Percentiles rank a stretch among this genome's conserved stretches.
These are phyloP conservation scores for Pipistrellus kuhlii DNA, from an alignment of 2,797 vertebrate genomes.

Conservation along the genomic window DNA sequence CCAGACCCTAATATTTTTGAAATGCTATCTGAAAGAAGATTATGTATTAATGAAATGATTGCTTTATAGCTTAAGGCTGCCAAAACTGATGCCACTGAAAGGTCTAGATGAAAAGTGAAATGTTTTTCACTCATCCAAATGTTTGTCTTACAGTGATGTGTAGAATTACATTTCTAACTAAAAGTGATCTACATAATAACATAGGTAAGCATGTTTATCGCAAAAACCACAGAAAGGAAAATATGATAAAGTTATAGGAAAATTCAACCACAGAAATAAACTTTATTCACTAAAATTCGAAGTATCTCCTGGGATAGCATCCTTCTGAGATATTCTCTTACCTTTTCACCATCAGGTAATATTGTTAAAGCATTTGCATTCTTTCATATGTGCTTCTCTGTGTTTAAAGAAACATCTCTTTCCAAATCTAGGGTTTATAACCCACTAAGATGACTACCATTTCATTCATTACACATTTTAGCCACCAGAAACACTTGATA, in stretches of 20 bases:
- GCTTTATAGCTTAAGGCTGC: conserved; percentile 42
- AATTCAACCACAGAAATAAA: conserved; percentile 61
- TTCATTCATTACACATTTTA: conserved; percentile 55
- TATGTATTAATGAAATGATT: conserved; percentile 41
- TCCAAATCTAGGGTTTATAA: conserved; percentile 45
- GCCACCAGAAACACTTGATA: conserved; percentile 46
- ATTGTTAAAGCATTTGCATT: conserved; percentile 31
- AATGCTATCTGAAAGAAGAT: conserved; percentile 52
- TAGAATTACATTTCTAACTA: conserved; percentile 44
- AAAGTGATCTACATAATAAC: conserved; percentile 64
- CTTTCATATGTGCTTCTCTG: conserved; percentile 25
- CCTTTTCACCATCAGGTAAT: conserved; percentile 53
- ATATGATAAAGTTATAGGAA: conserved; percentile 12
- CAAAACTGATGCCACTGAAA: conserved; percentile 63
- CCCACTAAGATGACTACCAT: conserved; percentile 43
- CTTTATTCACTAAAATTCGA: conserved; percentile 68
- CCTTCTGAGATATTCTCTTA: conserved; percentile 31
- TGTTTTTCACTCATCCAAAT: conserved; percentile 58
- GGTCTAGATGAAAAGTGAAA: conserved; percentile 57
- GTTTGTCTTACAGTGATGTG: conserved; percentile 51
- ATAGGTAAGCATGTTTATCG: conserved; percentile 57
- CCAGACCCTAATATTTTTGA: conserved; percentile 53
- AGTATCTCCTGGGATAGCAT: conserved; percentile 11
- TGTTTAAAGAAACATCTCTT: conserved; percentile 45
- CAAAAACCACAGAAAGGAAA: conserved; percentile 43